Conservation (phyloP, 2,888 invertebrate genomes). For the Ypsolopha sequella region DNA sequence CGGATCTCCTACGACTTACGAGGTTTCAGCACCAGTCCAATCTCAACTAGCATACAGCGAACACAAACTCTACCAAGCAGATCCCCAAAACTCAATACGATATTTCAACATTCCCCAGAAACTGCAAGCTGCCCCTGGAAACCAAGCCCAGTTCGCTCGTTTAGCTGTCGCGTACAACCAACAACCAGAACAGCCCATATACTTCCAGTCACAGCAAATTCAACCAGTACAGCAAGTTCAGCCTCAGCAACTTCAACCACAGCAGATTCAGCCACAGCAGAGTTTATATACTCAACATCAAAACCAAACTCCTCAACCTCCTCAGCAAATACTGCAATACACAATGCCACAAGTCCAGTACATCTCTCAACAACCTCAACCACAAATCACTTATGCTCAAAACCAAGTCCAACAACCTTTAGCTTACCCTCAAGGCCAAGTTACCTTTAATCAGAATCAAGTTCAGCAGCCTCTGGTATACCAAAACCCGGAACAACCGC, state of each 20-base stretch:
- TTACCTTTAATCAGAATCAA: background rate
- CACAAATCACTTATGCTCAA: background rate
- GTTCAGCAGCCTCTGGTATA: slow-evolving; percentile 3
- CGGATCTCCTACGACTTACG: slow-evolving; percentile 36
- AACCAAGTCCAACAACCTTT: background rate
- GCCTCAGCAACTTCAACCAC: slow-evolving; percentile 1
- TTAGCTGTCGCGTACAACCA: background rate
- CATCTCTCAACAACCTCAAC: background rate
- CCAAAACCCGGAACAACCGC: background rate
- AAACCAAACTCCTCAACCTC: background rate
- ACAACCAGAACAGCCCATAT: background rate
- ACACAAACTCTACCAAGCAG: slow-evolving; percentile 30
- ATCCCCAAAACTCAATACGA: slow-evolving; percentile 12
- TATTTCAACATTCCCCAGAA: slow-evolving; percentile 1
- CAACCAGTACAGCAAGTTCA: slow-evolving; percentile 1
- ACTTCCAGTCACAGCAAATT: background rate
- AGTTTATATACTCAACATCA: slow-evolving; percentile 1
- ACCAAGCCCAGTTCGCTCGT: background rate
- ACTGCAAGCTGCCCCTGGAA: background rate
- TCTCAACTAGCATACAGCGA: slow-evolving; percentile 47
- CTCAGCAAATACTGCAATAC: background rate
- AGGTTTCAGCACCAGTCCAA: slow-evolving; percentile 41
- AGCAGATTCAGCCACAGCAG: background rate
- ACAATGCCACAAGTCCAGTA: background rate
- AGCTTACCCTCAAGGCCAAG: background rate